Evolutionary conservation across 1,140 invertebrate species (phyloP).

Genomic region (Macrosteles quadrilineatus): DNA sequence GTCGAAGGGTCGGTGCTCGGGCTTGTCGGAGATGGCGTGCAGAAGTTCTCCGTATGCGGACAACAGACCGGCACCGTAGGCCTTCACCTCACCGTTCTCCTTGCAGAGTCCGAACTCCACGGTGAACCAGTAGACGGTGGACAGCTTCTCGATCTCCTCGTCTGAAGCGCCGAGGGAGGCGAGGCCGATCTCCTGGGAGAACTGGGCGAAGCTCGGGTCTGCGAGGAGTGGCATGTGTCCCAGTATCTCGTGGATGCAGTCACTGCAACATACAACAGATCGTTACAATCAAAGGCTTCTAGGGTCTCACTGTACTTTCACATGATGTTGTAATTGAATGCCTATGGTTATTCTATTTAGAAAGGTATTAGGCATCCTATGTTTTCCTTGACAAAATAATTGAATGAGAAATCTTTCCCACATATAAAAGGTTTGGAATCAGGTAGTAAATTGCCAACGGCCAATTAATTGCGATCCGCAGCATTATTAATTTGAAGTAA

Average conservation of each 20-base stretch:
- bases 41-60: constrained; percentile 97
- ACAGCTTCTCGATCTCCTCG: constrained; percentile 96
- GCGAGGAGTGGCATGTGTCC: constrained; percentile 97
- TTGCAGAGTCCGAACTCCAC: constrained; percentile 98
- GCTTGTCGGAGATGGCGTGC: constrained; percentile 91
- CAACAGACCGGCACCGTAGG: constrained; percentile 94
- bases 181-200: constrained; percentile 98
- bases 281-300: too few species aligned
- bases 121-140: constrained; percentile 99
- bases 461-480: too few species aligned
- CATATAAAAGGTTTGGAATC: too few species aligned
- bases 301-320: too few species aligned
- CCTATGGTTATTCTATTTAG: too few species aligned
- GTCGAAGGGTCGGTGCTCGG: constrained; percentile 85
- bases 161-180: constrained; percentile 95
- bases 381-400: too few species aligned
- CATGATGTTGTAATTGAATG: too few species aligned
- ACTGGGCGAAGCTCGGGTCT: constrained; percentile 96
- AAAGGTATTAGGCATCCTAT: too few species aligned
- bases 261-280: constrained; percentile 75
- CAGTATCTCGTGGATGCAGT: constrained; percentile 97
- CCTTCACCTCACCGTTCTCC: constrained; percentile 85
- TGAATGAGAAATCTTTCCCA: too few species aligned
- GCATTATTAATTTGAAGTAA: too few species aligned
- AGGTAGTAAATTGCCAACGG: too few species aligned